Evolutionary conservation across 2,113 vertebrate genomes (phyloP), one percentile per base, ranked within the genome.

Genomic region (Centrocercus urophasianus): DNA sequence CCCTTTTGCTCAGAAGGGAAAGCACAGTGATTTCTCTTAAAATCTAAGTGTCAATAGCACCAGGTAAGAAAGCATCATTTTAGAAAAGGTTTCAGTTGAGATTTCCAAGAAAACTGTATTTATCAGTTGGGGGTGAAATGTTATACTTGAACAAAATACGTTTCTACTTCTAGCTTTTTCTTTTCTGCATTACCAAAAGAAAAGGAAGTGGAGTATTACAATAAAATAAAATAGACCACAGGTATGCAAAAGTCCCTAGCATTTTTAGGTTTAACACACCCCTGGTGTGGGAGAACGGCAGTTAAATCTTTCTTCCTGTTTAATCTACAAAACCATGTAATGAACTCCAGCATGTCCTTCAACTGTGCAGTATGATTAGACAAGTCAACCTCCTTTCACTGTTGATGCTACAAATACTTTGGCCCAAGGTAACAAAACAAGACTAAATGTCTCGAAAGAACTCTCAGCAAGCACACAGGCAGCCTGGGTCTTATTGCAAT

Each of bases 291-390:
- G 48, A 86, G 38, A 67, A 25, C 2, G 25, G 1, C 72, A 63
- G 20, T 16, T 59, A 77, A 71, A 32, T 27, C 38, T 21, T 65
- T 7, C 9, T 0, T 8, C 16, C 22, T 42, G 8, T 2, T 2
- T 6, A 21, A 28, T 19, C 64, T 38, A n/a, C 54, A 43, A 70
- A 22, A 64, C 72, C 73, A 45, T 11, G 38, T 17, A 54, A n/a
- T 19, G 3, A 14, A 43, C 16, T 40, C 8, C 36, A 61, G n/a
- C 0, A 0, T 12, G 47, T 45, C 13, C 5, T 50, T 38, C 54
- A 22, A 15, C 1, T 0, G 27, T 43, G 24, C 34, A 81, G 54
- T 0, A 0, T 38, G 24, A 47, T 3, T 67, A n/a, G 30, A 74
- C 13, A 36, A 59, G 47, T 28, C 65, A 40, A 36, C 17, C 20